A percentile compares a stretch with the other conserved stretches of the same genome.
phyloP scores from a whole-genome alignment of 2,888 invertebrate genomes.

The Dasysyrphus albostriatus region DNA sequence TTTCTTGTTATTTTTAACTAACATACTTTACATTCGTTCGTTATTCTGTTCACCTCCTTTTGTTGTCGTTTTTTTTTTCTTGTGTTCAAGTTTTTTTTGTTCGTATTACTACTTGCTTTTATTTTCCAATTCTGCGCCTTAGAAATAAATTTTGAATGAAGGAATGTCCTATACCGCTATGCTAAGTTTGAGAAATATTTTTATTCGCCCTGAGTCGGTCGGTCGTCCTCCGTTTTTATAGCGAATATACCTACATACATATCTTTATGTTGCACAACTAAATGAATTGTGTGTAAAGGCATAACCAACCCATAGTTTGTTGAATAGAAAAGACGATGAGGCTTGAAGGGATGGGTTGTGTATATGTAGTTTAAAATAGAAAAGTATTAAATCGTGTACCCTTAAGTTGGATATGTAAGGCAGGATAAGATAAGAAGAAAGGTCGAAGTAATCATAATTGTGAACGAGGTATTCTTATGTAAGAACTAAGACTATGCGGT shows the following conservation, averaged over 20 bases:
- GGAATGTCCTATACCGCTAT: slow-evolving; percentile 11
- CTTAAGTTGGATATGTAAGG: slow-evolving; percentile 51
- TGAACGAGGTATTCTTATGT: slow-evolving; percentile 49
- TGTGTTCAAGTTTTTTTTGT: background rate
- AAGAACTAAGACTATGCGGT: background rate
- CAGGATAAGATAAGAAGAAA: slow-evolving; percentile 72
- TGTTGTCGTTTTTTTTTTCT: slow-evolving; percentile 36
- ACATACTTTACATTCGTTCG: slow-evolving; percentile 48
- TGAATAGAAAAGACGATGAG: background rate
- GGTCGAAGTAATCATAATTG: slow-evolving; percentile 76
- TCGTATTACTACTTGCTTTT: slow-evolving; percentile 22
- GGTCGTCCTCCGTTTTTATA: slow-evolving; percentile 32
- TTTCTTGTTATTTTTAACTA: slow-evolving; percentile 17
- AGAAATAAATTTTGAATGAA: slow-evolving; percentile 49
- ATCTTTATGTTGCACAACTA: slow-evolving; percentile 61
- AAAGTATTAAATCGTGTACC: slow-evolving; percentile 60
- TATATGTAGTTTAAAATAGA: slow-evolving; percentile 43
- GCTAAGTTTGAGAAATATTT: slow-evolving; percentile 33
- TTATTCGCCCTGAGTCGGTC: slow-evolving; percentile 38
- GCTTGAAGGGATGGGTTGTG: background rate
- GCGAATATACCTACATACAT: slow-evolving; percentile 6
- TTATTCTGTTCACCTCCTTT: slow-evolving; percentile 58
- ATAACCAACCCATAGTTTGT: background rate
- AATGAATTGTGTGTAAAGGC: slow-evolving; percentile 66
- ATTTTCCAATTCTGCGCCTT: slow-evolving; percentile 68